Conservation (phyloP, 2,113 vertebrate species). For the Naja naja region DNA sequence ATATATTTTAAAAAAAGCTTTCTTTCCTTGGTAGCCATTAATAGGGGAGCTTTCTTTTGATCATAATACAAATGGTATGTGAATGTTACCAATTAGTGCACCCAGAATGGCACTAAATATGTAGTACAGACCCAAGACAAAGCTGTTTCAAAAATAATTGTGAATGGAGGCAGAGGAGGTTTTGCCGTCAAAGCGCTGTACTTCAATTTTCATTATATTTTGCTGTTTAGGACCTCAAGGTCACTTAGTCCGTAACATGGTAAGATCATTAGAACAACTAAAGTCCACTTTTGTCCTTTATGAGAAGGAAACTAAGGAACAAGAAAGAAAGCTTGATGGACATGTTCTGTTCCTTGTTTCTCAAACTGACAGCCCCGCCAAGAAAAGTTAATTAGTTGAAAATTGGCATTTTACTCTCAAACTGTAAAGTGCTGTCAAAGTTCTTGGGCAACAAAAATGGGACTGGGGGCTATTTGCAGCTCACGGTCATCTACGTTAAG, state of each 20-base stretch:
- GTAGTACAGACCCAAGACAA: background rate
- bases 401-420: background rate
- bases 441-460: background rate
- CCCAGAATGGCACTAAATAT: background rate
- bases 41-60: conserved; percentile 39
- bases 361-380: background rate
- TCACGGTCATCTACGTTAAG: background rate
- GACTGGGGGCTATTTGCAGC: background rate
- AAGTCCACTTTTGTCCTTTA: background rate
- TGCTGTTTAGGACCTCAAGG: background rate
- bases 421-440: background rate
- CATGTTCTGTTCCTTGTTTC: background rate
- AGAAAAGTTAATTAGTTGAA: background rate
- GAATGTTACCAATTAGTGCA: background rate
- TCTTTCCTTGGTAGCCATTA: background rate
- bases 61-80: background rate
- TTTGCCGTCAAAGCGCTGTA: background rate
- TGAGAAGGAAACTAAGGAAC: background rate
- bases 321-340: background rate
- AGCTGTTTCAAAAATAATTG: conserved; percentile 22
- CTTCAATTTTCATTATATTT: background rate
- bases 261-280: background rate
- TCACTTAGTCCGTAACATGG: background rate
- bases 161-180: background rate
- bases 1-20: background rate